Percentiles rank a stretch among this genome's conserved stretches.
Evolutionary conservation across 2,888 invertebrate genomes (phyloP).

Genomic region (Brenthis hecate): DNA sequence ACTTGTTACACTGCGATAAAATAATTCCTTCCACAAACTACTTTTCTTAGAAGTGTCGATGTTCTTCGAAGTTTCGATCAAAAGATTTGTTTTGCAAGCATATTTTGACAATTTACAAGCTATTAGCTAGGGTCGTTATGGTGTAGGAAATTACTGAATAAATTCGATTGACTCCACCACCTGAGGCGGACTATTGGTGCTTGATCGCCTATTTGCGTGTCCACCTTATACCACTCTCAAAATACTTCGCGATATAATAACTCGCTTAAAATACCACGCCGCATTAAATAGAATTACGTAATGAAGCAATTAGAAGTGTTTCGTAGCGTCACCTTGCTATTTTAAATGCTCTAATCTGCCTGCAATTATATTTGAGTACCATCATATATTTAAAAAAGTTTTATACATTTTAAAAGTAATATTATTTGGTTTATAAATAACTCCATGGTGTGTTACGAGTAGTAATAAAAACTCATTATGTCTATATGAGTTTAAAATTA

Average conservation of each 20-base stretch:
- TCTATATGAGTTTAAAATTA: slow-evolving; percentile 19
- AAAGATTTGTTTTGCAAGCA: slow-evolving; percentile 45
- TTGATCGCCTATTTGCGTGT: slow-evolving; percentile 74
- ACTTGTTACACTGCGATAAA: slow-evolving; percentile 36
- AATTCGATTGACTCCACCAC: slow-evolving; percentile 71
- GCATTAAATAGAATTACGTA: slow-evolving; percentile 7
- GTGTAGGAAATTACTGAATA: slow-evolving; percentile 72
- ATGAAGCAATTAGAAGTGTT: slow-evolving; percentile 4
- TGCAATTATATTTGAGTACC: too few species aligned
- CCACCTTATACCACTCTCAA: slow-evolving; percentile 42
- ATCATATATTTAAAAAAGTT: not conserved
- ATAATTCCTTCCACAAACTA: slow-evolving; percentile 30
- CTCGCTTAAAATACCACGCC: slow-evolving; percentile 17
- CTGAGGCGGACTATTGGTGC: slow-evolving; percentile 53
- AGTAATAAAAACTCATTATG: slow-evolving; percentile 16
- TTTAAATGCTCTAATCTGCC: not conserved
- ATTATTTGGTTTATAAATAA: not conserved
- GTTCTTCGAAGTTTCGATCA: not conserved
- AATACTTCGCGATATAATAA: slow-evolving; percentile 29
- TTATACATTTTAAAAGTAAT: not conserved
- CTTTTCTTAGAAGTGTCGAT: not conserved
- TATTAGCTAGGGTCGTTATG: slow-evolving; percentile 55
- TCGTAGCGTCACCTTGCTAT: not conserved
- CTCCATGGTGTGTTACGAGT: slow-evolving; percentile 16
- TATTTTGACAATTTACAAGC: slow-evolving; percentile 56